Percentiles rank a stretch among this genome's conserved stretches.
Conservation (phyloP, 1,140 invertebrate species). For the Psilanteris sp. region DNA sequence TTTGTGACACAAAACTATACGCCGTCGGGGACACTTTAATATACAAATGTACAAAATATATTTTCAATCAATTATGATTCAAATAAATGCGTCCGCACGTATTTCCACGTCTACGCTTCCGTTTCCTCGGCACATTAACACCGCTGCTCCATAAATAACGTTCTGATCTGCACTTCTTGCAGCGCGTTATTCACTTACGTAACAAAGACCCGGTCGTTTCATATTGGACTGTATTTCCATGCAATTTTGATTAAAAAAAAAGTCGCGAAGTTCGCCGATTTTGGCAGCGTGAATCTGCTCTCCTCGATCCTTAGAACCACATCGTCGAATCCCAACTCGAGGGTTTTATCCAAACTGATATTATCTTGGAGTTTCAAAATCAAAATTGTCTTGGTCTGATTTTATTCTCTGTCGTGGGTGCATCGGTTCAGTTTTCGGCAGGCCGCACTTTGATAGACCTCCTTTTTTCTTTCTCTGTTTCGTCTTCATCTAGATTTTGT, state of each 20-base stretch:
- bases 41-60: too few species aligned
- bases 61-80: too few species aligned
- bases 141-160: neutral
- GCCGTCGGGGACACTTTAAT: too few species aligned
- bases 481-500: conserved; percentile 1
- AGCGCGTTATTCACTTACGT: neutral
- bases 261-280: conserved; percentile 9
- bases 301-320: too few species aligned
- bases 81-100: too few species aligned
- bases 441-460: neutral
- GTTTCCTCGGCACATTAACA: too few species aligned
- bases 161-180: neutral
- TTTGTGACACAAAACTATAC: too few species aligned
- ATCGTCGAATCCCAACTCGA: conserved; percentile 5
- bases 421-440: neutral
- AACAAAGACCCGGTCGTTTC: neutral
- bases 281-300: conserved; percentile 3
- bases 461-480: neutral
- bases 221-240: conserved; percentile 3
- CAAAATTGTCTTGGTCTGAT: too few species aligned
- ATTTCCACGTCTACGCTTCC: too few species aligned
- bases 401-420: neutral
- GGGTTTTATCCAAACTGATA: neutral
- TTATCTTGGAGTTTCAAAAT: too few species aligned
- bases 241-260: too few species aligned